These are phyloP conservation scores for Zalophus californianus DNA, from an alignment of 2,797 vertebrate genomes.

Conservation along the genomic window DNA sequence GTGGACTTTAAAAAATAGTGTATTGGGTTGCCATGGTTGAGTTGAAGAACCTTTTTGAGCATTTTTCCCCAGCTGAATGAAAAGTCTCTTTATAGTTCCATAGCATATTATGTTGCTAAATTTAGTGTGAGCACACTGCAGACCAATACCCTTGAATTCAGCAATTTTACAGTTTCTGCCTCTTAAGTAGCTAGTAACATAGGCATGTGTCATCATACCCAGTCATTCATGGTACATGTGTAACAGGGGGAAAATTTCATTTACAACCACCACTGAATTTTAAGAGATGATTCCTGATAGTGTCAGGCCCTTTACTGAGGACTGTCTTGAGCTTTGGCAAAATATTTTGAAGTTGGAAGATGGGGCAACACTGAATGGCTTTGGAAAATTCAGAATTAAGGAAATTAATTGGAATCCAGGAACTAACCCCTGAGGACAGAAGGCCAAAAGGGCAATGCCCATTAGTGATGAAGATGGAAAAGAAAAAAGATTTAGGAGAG, in stretches of 20 bases:
- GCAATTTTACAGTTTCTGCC: slow-evolving; percentile 13
- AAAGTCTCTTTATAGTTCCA: slow-evolving; percentile 42
- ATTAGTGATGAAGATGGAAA: not conserved
- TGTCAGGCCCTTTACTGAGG: not conserved
- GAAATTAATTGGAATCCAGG: not conserved
- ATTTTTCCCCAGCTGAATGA: slow-evolving; percentile 1
- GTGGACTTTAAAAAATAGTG: not conserved
- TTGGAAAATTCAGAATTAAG: slow-evolving; percentile 7
- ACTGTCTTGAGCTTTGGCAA: not conserved
- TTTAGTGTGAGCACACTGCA: slow-evolving; percentile 49
- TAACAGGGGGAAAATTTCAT: not conserved
- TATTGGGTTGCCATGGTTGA: not conserved
- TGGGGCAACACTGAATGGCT: not conserved
- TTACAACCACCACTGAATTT: slow-evolving; percentile 47
- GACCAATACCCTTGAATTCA: slow-evolving; percentile 41
- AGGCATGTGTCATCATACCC: not conserved
- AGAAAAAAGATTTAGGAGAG: not conserved
- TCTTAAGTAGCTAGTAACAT: slow-evolving; percentile 1
- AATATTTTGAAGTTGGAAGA: slow-evolving; percentile 15
- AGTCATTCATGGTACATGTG: not conserved
- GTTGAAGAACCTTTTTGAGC: slow-evolving; percentile 11
- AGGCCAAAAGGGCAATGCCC: not conserved
- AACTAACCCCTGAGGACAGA: not conserved
- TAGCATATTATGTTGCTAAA: slow-evolving; percentile 58
- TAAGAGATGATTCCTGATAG: not conserved